Conservation (phyloP, 1,140 invertebrate genomes). For the Physella acuta region DNA sequence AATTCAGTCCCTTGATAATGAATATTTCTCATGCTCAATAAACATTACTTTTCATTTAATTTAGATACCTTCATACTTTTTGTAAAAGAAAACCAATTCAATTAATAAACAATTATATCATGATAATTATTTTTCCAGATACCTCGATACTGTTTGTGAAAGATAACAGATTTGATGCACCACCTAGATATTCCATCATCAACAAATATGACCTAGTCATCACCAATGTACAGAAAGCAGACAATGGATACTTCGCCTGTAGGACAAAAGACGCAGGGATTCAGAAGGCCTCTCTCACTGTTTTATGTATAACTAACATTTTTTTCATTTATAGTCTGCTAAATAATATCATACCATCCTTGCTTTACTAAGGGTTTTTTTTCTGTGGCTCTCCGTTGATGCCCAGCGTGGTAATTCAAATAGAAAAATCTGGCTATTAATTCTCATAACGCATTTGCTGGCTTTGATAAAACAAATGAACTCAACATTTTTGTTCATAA, state of each 20-base stretch:
- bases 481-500: too few relatives aligned
- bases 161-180: neutral
- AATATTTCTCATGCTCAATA: neutral
- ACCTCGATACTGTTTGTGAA: slow-evolving; percentile 18
- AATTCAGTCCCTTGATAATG: neutral
- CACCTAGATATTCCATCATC: slow-evolving; percentile 11
- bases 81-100: neutral
- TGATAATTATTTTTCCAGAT: neutral
- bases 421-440: too few relatives aligned
- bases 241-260: slow-evolving; percentile 18
- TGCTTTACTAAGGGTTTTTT: neutral
- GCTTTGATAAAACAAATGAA: too few relatives aligned
- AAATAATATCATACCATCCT: neutral
- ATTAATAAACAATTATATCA: neutral
- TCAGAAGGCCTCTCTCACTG: slow-evolving; percentile 23
- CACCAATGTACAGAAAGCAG: slow-evolving; percentile 1
- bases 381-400: neutral
- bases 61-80: neutral
- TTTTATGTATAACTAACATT: neutral
- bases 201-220: slow-evolving; percentile 27
- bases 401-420: neutral
- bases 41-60: neutral
- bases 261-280: slow-evolving; percentile 22
- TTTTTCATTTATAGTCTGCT: neutral
- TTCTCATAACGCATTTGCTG: too few relatives aligned